Conservation (phyloP, 2,797 vertebrate species). For the Acrossocheilus fasciatus region DNA sequence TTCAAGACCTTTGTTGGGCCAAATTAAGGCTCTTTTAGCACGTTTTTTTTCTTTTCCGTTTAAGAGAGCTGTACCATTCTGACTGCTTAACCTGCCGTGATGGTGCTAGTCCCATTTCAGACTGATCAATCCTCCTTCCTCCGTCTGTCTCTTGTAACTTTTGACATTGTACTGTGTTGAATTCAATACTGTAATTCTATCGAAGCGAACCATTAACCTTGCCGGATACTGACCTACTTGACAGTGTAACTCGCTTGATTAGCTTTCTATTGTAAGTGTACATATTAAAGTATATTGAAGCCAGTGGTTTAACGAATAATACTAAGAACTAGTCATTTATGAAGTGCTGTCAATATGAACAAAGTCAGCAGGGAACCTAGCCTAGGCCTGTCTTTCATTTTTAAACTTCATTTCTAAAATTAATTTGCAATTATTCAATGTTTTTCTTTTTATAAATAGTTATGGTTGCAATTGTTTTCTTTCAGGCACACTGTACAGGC, state of each 20-base stretch:
- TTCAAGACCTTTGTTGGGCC: neutral
- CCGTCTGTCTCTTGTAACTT: neutral
- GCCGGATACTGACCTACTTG: conserved; percentile 63
- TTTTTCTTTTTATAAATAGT: conserved; percentile 44
- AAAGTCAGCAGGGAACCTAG: conserved; percentile 57
- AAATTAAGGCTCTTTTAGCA: neutral
- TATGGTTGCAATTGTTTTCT: conserved; percentile 36
- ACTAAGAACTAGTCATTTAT: conserved; percentile 52
- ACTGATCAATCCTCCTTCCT: conserved; percentile 36
- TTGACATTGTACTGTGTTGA: conserved; percentile 51
- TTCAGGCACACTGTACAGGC: conserved; percentile 58
- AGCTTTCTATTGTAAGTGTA: conserved; percentile 64
- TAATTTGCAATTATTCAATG: conserved; percentile 11
- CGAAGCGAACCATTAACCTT: conserved; percentile 52
- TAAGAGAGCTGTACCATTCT: neutral
- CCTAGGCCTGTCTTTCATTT: conserved; percentile 24
- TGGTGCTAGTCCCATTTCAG: conserved; percentile 58
- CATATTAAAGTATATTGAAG: conserved; percentile 68
- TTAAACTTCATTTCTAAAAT: conserved; percentile 37
- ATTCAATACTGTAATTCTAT: conserved; percentile 54
- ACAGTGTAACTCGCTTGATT: conserved; percentile 64
- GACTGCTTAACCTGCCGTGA: conserved; percentile 30
- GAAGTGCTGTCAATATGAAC: conserved; percentile 57
- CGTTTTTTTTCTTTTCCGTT: neutral
- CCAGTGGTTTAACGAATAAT: conserved; percentile 60